These are phyloP conservation scores for Callimorpha dominula DNA, from an alignment of 2,888 invertebrate genomes.

Conservation along the genomic window DNA sequence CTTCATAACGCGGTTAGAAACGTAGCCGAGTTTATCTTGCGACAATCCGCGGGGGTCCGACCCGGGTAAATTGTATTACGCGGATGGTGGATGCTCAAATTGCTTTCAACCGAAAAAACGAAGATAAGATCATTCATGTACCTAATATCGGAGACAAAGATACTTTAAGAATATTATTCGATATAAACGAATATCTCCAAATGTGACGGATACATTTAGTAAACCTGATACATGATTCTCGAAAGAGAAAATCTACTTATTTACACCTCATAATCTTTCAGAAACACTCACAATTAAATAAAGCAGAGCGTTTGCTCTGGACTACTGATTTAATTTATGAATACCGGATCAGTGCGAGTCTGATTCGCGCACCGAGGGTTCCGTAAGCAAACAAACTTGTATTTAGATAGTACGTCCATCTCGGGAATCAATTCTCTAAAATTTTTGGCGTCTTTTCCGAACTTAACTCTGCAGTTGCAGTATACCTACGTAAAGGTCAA, in stretches of 20 bases:
- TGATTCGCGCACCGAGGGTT: too few species aligned
- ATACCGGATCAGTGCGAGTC: too few species aligned
- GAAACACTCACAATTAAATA: background rate
- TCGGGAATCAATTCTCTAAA: too few species aligned
- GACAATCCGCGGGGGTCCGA: slow-evolving; percentile 59
- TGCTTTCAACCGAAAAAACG: slow-evolving; percentile 67
- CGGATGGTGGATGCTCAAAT: slow-evolving; percentile 66
- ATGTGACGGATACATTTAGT: slow-evolving; percentile 8
- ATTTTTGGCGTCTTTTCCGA: too few species aligned
- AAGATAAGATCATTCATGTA: slow-evolving; percentile 65
- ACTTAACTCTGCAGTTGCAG: too few species aligned
- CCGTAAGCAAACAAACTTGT: too few species aligned
- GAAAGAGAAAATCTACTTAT: slow-evolving; percentile 14
- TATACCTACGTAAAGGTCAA: too few species aligned
- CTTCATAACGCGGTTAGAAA: slow-evolving; percentile 62
- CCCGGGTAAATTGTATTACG: slow-evolving; percentile 70
- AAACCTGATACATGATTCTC: slow-evolving; percentile 23
- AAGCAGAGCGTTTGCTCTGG: background rate
- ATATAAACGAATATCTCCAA: slow-evolving; percentile 32
- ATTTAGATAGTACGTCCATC: too few species aligned
- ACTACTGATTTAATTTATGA: background rate
- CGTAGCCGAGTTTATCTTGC: slow-evolving; percentile 57
- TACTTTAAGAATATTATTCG: slow-evolving; percentile 46
- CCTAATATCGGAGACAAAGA: slow-evolving; percentile 59
- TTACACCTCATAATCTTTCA: background rate